A percentile compares a stretch with the other conserved stretches of the same genome.
phyloP scores from a whole-genome alignment of 2,888 invertebrate species.

The Nemotelus pantherinus region DNA sequence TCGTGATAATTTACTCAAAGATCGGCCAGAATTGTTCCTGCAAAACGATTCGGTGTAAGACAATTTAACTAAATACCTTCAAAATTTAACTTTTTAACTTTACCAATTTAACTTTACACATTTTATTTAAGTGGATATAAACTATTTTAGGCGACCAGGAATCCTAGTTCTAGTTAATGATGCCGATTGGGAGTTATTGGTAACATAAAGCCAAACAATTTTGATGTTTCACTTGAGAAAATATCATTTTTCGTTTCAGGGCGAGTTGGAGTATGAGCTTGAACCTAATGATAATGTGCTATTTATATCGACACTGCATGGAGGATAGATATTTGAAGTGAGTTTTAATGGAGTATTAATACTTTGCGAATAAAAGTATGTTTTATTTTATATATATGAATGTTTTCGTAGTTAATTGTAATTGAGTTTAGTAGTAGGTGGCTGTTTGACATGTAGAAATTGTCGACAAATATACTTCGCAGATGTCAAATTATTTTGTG shows the following conservation, averaged over 20 bases:
- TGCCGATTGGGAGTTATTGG: slow-evolving; percentile 91
- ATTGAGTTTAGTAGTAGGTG: too few species aligned
- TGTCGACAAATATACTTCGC: too few species aligned
- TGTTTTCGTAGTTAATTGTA: too few species aligned
- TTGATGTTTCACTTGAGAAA: neutral
- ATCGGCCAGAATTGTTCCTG: slow-evolving; percentile 79
- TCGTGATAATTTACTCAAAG: slow-evolving; percentile 82
- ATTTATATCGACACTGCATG: slow-evolving; percentile 87
- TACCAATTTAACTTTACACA: neutral
- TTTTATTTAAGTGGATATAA: neutral
- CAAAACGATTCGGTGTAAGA: slow-evolving; percentile 65
- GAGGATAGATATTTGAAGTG: slow-evolving; percentile 68
- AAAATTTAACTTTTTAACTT: neutral
- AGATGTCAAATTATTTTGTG: too few species aligned
- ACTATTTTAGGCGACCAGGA: slow-evolving; percentile 74
- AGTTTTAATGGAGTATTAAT: too few species aligned
- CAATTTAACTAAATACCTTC: too few species aligned
- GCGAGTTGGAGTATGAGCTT: slow-evolving; percentile 76
- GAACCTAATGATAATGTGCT: slow-evolving; percentile 76
- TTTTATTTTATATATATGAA: too few species aligned
- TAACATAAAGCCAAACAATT: slow-evolving; percentile 57
- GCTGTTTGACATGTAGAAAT: too few species aligned
- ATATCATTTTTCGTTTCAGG: slow-evolving; percentile 62
- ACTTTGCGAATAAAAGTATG: too few species aligned
- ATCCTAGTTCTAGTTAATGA: slow-evolving; percentile 95